A percentile compares a stretch with the other conserved stretches of the same genome.
These are phyloP conservation scores for Scelioninae gen. 2 DNA, from an alignment of 2,888 invertebrate species.

Conservation along the genomic window DNA sequence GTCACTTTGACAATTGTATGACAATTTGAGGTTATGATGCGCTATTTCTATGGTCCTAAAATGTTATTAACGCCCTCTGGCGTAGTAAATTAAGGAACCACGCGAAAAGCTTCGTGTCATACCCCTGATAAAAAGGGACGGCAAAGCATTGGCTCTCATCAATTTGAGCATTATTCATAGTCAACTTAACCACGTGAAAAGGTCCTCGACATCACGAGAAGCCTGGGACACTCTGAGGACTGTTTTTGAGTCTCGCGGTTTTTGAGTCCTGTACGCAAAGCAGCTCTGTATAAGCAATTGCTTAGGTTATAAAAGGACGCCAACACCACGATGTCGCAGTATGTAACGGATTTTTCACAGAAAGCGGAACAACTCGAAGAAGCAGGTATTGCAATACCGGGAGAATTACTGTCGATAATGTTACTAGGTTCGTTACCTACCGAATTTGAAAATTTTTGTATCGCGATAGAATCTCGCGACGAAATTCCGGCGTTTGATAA, in stretches of 20 bases:
- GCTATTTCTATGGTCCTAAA: too few relatives aligned
- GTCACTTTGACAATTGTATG: too few relatives aligned
- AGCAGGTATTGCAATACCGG: slow-evolving; percentile 51
- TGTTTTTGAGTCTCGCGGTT: slow-evolving; percentile 41
- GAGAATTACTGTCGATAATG: slow-evolving; percentile 21
- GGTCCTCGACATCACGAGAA: background rate
- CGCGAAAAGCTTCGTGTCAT: too few relatives aligned
- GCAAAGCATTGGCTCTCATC: too few relatives aligned
- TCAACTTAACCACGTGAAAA: slow-evolving; percentile 5
- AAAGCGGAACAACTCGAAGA: slow-evolving; percentile 26
- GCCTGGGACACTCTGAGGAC: slow-evolving; percentile 18
- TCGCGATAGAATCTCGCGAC: slow-evolving; percentile 11
- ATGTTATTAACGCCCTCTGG: too few relatives aligned
- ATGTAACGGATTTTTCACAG: slow-evolving; percentile 13
- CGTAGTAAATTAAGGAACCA: too few relatives aligned
- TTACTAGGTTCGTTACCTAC: background rate
- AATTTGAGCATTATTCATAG: background rate
- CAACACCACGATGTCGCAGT: background rate
- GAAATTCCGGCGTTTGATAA: slow-evolving; percentile 34
- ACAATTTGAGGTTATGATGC: too few relatives aligned
- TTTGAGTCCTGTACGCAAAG: slow-evolving; percentile 59
- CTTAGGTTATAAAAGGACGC: background rate
- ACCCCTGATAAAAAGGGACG: too few relatives aligned
- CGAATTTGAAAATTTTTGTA: background rate
- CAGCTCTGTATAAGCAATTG: slow-evolving; percentile 1